Evolutionary conservation across 2,888 invertebrate species (phyloP), one percentile per base, ranked within the genome.

Genomic region (Pollenia angustigena): DNA sequence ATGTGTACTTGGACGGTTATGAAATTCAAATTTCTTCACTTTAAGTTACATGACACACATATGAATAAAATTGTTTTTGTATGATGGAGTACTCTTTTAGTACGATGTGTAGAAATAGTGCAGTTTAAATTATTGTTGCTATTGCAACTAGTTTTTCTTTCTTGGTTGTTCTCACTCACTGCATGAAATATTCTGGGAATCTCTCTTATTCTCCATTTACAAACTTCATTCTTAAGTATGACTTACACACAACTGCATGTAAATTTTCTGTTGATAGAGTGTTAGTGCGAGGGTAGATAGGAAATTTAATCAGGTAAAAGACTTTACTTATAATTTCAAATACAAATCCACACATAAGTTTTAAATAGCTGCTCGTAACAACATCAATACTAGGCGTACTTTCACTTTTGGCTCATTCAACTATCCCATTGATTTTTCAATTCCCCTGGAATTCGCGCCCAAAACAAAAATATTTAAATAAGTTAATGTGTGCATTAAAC

Each of bases 21-120:
- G 83, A 79, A 82, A 82, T 82, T 85, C 56, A 82, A 85, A 82
- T 85, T 56, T 85, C 79, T 54, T 60, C 80, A 86, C 86, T 86
- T 83, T 52, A 71, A 80, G 79, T 80, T 83, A 76, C 82, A 86
- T 83, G 80, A 83, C 80, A 86, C 10, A 86, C 64, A 83, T 75
- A 64, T 72, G 78, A 79, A 79, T 84, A 72, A 46, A 79, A 66
- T 84, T 68, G 40, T 18, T 74, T 81, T 69, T 81, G 46, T 60
- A 18, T 72, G 78, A 78, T 85, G 64, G 44, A 81, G 62, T 71
- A 64, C 32, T 71, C 81, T 52, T 60, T 46, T 74, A 42, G 56
- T 50, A 72, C 44, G 44, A 11, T 48, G 32, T 40, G 40, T 44
- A 68, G 42, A 32, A 58, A 66, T 71, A 50, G 46, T 14, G 54